A percentile compares a stretch with the other conserved stretches of the same genome.
Evolutionary conservation across 2,888 invertebrate genomes (phyloP).

Genomic region (Trichopria drosophilae): DNA sequence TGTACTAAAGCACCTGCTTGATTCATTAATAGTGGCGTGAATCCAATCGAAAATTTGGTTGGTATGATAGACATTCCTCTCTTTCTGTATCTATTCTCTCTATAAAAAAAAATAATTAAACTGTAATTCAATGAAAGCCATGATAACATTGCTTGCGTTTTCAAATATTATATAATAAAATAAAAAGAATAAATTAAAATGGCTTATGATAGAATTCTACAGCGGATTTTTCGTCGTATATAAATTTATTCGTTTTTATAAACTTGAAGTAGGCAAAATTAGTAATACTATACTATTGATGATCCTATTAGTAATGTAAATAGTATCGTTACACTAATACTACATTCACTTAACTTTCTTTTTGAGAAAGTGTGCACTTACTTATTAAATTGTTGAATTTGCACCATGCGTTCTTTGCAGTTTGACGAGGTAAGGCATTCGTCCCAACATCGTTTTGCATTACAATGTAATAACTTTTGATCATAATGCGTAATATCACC

Average conservation of each 20-base stretch:
- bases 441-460: slow-evolving; percentile 73
- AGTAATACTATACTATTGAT: too few species aligned
- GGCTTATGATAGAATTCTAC: too few species aligned
- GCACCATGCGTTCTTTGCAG: slow-evolving; percentile 63
- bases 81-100: slow-evolving; percentile 81
- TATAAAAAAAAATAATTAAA: slow-evolving; percentile 54
- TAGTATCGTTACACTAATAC: too few species aligned
- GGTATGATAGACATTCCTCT: slow-evolving; percentile 81
- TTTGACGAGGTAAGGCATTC: slow-evolving; percentile 74
- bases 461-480: slow-evolving; percentile 74
- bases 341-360: too few species aligned
- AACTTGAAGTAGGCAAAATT: too few species aligned
- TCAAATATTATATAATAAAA: slow-evolving; percentile 6
- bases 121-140: too few species aligned
- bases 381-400: slow-evolving; percentile 74
- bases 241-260: too few species aligned
- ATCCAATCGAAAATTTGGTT: slow-evolving; percentile 83
- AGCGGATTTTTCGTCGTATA: too few species aligned
- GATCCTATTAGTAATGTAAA: too few species aligned
- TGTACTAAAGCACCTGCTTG: slow-evolving; percentile 87
- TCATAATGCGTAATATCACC: slow-evolving; percentile 79
- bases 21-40: slow-evolving; percentile 74
- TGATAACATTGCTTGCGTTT: too few species aligned
- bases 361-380: too few species aligned
- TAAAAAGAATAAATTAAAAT: not conserved